Base-by-base conservation (phyloP, 53 echinoderm and acorn worm species). In the Crossaster papposus region DNA sequence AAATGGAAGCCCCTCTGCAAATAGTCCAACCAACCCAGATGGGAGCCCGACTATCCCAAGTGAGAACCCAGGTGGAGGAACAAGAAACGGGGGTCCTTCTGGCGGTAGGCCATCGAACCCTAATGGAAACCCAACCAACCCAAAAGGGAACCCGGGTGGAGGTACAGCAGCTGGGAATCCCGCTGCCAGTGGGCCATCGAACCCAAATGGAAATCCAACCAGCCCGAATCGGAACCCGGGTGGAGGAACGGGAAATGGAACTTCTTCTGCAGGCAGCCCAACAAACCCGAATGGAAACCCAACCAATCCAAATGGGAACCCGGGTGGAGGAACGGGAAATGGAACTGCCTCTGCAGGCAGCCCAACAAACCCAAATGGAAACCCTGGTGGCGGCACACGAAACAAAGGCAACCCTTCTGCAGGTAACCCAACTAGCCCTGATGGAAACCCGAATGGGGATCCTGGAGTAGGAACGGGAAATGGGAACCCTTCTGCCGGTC, bases 21-120 rank as follows among this genome's bases (percentile, higher is more conserved):
- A 15, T 33, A 75, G 6, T 14, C 75, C 75, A 34, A 20, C 31
- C n/a, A 63, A 32, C 64, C 65, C 65, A 36, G 36, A 64, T 35
- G 36, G 8, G 6, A 63, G 34, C 83, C 38, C 70, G 28, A 68
- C 11, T 14, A 70, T 18, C 64, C 81, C 65, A 31, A 36, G 26
- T 70, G 51, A 70, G 38, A 83, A 83, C 83, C 83, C 83, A 70
- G 64, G 64, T 3, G 75, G 37, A 8, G 82, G 81, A 6, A 32
- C 55, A 0, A 31, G 64, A 36, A 36, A 36, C 12, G 78, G 52
- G 28, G 30, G 18, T 54, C 79, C 79, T 15, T 30, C 79, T 9
- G 44, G n/a, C 3, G 53, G 18, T n/a, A 65, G 32, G 7, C 37
- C 35, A 14, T 31, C 83, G 14, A 44, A 68, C 44, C 65, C 83